A percentile compares a stretch with the other conserved stretches of the same genome.
These are phyloP conservation scores for Drosophila burlai DNA, from an alignment of 1,140 invertebrate species.

Conservation along the genomic window DNA sequence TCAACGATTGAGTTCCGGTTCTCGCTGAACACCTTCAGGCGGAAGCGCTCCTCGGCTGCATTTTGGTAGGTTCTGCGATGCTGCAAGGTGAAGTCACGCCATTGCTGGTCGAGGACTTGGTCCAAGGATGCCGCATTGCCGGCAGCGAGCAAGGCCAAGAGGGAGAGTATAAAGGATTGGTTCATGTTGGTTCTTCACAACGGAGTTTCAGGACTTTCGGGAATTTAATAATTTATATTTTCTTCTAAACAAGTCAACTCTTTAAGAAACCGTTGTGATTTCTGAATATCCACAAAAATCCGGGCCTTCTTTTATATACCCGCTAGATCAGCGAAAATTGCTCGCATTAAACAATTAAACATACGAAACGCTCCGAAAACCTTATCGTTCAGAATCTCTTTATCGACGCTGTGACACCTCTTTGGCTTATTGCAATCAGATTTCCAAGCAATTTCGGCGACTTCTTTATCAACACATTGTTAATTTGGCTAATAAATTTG, in stretches of 20 bases:
- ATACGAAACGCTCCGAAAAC: not conserved
- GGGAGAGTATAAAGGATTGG: not conserved
- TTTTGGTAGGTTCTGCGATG: not conserved
- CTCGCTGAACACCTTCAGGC: not conserved
- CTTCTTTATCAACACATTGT: not conserved
- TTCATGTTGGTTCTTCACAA: not conserved
- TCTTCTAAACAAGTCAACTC: not conserved
- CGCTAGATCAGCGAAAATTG: not conserved
- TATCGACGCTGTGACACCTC: not conserved
- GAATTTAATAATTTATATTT: not conserved
- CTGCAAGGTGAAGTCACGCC: not conserved
- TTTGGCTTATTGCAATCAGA: slow-evolving; percentile 1
- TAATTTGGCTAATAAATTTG: not conserved
- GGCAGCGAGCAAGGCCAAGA: not conserved
- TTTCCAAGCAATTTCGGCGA: not conserved
- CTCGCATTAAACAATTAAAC: not conserved
- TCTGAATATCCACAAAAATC: not conserved
- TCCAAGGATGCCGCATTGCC: not conserved
- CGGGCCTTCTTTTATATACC: not conserved
- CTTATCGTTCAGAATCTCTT: not conserved
- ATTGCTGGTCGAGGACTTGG: not conserved
- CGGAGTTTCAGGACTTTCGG: not conserved
- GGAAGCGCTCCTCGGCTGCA: not conserved
- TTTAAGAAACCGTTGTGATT: not conserved
- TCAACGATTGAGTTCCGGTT: not conserved